A percentile compares a stretch with the other conserved stretches of the same genome.
Evolutionary conservation across 1,140 invertebrate species (phyloP).

Genomic region (Drosophila pectinifera): DNA sequence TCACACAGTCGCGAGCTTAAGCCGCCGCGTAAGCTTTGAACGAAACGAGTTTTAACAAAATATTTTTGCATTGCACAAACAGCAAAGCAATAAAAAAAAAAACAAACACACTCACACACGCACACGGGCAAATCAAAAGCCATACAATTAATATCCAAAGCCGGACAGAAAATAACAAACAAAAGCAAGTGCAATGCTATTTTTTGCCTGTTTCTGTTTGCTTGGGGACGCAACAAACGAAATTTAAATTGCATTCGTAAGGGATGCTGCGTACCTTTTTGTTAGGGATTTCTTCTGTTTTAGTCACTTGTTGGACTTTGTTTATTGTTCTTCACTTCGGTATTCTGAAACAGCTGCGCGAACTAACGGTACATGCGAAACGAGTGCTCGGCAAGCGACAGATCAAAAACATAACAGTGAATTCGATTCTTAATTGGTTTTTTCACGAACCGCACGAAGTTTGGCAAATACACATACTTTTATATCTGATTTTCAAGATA

Average conservation of each 20-base stretch:
- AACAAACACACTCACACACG: conserved; percentile 18
- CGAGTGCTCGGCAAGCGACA: conserved; percentile 13
- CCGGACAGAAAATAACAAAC: conserved; percentile 43
- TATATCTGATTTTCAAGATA: background rate
- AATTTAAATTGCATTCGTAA: conserved; percentile 17
- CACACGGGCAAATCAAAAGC: conserved; percentile 14
- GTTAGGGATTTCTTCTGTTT: background rate
- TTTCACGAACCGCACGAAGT: background rate
- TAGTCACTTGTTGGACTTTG: conserved; percentile 16
- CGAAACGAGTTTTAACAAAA: conserved; percentile 69
- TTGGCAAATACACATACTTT: background rate
- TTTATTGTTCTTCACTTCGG: conserved; percentile 38
- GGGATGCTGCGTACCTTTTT: conserved; percentile 26
- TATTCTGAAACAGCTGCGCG: conserved; percentile 21
- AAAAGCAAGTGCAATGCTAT: conserved; percentile 25
- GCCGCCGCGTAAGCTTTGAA: conserved; percentile 28
- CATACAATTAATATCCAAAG: conserved; percentile 48
- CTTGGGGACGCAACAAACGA: conserved; percentile 12
- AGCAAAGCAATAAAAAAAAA: conserved; percentile 45
- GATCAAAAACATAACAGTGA: conserved; percentile 11
- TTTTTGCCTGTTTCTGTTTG: conserved; percentile 4
- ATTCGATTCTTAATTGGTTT: background rate
- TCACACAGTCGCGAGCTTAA: conserved; percentile 25
- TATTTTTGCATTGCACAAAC: conserved; percentile 64
- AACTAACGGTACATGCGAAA: conserved; percentile 27